These are phyloP conservation scores for Triplophysa tibetana DNA, from an alignment of 2,113 vertebrate species.

Conservation along the genomic window DNA sequence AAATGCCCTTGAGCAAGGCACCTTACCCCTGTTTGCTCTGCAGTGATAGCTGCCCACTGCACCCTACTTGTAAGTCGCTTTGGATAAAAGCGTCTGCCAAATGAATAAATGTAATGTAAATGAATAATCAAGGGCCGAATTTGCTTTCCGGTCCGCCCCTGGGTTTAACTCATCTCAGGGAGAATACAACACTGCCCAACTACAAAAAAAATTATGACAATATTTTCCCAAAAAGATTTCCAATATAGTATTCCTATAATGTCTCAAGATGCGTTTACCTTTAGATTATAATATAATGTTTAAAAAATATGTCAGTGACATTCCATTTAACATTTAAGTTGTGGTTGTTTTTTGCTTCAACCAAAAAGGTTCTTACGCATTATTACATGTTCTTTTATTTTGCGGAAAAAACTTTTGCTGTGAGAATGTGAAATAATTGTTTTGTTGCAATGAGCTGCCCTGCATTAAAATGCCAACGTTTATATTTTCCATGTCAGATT, in stretches of 20 bases:
- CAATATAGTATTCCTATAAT: not conserved
- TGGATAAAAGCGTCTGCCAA: too few relatives aligned
- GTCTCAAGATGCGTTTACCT: not conserved
- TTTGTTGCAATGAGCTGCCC: constrained; percentile 69
- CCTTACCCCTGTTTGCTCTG: too few relatives aligned
- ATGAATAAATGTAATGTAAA: too few relatives aligned
- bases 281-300: not conserved
- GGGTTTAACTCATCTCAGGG: not conserved
- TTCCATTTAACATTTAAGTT: not conserved
- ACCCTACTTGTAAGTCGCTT: too few relatives aligned
- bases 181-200: not conserved
- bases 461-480: constrained; percentile 30
- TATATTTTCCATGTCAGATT: constrained; percentile 4
- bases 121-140: too few relatives aligned
- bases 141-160: too few relatives aligned
- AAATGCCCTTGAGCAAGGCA: too few relatives aligned
- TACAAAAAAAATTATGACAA: not conserved
- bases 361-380: not conserved
- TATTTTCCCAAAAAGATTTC: not conserved
- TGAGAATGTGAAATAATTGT: constrained; percentile 68
- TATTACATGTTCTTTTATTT: constrained; percentile 60
- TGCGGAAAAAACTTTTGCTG: constrained; percentile 80
- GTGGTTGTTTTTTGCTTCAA: not conserved
- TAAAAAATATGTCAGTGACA: not conserved
- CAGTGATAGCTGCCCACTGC: too few relatives aligned